These are phyloP conservation scores for Protobothrops mucrosquamatus DNA, from an alignment of 2,113 vertebrate species.

Conservation along the genomic window DNA sequence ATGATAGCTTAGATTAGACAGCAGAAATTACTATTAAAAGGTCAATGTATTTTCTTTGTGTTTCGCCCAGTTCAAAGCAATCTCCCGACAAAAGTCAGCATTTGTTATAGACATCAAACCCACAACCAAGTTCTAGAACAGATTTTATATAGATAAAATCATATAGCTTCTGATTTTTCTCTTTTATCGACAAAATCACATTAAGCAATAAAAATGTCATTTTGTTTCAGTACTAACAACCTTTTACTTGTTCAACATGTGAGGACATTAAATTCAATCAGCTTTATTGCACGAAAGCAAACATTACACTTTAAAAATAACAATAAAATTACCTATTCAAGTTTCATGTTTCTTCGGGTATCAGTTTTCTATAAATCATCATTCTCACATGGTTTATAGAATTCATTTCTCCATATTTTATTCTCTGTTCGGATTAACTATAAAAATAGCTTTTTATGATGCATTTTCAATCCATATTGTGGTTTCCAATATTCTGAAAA, in stretches of 20 bases:
- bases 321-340: slow-evolving; percentile 15
- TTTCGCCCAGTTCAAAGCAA: not conserved
- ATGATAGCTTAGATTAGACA: not conserved
- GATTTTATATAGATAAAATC: not conserved
- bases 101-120: not conserved
- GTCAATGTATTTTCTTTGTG: not conserved
- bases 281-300: slow-evolving; percentile 40
- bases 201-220: slow-evolving; percentile 10
- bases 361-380: slow-evolving; percentile 30
- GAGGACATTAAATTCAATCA: slow-evolving; percentile 44
- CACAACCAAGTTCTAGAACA: slow-evolving; percentile 8
- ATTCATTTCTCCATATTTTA: slow-evolving; percentile 6
- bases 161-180: not conserved
- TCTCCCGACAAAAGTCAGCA: not conserved
- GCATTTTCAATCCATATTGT: slow-evolving; percentile 16
- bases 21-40: not conserved
- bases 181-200: slow-evolving; percentile 27
- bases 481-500: slow-evolving; percentile 37
- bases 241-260: slow-evolving; percentile 51
- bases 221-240: slow-evolving; percentile 35
- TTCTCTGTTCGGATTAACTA: slow-evolving; percentile 2
- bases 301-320: not conserved
- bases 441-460: slow-evolving; percentile 22
- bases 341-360: slow-evolving; percentile 27
- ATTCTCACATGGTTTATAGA: slow-evolving; percentile 17